Evolutionary conservation across 1,140 invertebrate species (phyloP).

Genomic region (Heliconius himera): DNA sequence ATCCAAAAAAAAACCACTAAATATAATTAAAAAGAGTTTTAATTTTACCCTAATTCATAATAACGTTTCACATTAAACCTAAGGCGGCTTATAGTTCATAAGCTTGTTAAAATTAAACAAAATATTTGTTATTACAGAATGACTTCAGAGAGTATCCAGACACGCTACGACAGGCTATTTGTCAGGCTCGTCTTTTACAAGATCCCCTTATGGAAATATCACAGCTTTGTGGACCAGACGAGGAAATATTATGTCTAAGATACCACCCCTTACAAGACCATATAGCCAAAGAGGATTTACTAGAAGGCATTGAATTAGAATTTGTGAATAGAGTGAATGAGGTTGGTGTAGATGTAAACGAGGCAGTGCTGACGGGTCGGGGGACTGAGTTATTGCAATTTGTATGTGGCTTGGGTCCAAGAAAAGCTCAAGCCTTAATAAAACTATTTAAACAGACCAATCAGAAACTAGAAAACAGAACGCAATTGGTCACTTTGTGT

Average conservation of each 20-base stretch:
- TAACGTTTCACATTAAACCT: no score
- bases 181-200: conserved; percentile 94
- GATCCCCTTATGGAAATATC: conserved; percentile 98
- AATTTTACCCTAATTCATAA: no score
- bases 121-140: conserved; percentile 64
- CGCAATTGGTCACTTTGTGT: conserved; percentile 96
- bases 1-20: no score
- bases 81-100: no score
- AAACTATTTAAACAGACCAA: conserved; percentile 97
- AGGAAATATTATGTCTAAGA: conserved; percentile 96
- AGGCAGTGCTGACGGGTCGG: conserved; percentile 93
- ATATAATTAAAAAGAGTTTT: no score
- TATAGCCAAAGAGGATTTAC: conserved; percentile 91
- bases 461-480: conserved; percentile 95
- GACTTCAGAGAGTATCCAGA: conserved; percentile 97
- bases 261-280: conserved; percentile 96
- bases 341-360: conserved; percentile 99
- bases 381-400: conserved; percentile 97
- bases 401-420: conserved; percentile 97
- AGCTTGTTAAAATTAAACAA: no score
- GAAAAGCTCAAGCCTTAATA: conserved; percentile 95
- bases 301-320: conserved; percentile 93
- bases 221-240: conserved; percentile 96
- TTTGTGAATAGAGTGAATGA: conserved; percentile 98
- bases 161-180: conserved; percentile 94